A percentile compares a stretch with the other conserved stretches of the same genome.
These are phyloP conservation scores for Suncus etruscus DNA, from an alignment of 2,113 vertebrate species.

Conservation along the genomic window DNA sequence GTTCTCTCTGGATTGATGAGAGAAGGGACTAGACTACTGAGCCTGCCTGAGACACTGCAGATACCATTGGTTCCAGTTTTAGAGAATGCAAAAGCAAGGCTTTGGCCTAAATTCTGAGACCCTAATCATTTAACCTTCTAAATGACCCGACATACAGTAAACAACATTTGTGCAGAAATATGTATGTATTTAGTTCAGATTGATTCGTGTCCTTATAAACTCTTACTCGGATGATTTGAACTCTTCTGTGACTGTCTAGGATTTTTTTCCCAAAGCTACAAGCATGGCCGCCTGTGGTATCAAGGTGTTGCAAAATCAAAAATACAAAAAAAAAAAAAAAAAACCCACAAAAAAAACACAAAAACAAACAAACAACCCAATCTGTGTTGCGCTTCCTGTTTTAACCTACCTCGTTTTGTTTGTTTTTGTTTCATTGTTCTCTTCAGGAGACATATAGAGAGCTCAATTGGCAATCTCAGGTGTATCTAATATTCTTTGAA, in stretches of 20 bases:
- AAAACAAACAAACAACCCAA: constrained; percentile 51
- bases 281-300: constrained; percentile 91
- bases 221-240: constrained; percentile 89
- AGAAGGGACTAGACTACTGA: constrained; percentile 66
- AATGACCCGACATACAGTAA: constrained; percentile 88
- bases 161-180: constrained; percentile 89
- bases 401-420: constrained; percentile 94
- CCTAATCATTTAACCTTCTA: constrained; percentile 82
- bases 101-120: constrained; percentile 85
- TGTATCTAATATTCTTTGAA: constrained; percentile 82
- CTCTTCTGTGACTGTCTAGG: constrained; percentile 86
- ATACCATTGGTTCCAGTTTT: constrained; percentile 70
- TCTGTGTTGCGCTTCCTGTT: constrained; percentile 91
- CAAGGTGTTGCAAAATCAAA: constrained; percentile 87
- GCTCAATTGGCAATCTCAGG: constrained; percentile 88
- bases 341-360: no score
- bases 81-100: constrained; percentile 84
- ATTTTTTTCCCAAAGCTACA: constrained; percentile 88
- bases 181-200: constrained; percentile 91
- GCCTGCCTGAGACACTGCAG: constrained; percentile 46
- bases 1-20: constrained; percentile 63
- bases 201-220: constrained; percentile 90
- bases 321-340: no score
- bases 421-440: constrained; percentile 85
- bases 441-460: constrained; percentile 90